Conservation (phyloP, 2,113 vertebrate genomes). For the Coracopsis vasa region DNA sequence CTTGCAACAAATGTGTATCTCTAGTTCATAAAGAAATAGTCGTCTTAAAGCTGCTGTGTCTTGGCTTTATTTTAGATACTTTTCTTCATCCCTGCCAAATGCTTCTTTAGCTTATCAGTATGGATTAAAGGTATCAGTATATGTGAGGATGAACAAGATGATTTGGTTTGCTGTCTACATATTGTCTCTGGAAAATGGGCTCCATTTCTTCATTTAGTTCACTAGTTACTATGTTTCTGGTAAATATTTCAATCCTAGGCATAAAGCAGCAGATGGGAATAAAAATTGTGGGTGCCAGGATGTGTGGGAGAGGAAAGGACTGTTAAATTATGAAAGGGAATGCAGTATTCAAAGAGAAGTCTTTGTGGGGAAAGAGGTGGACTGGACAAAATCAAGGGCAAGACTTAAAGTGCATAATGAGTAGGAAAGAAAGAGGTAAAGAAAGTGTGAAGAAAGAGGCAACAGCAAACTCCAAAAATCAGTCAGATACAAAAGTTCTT, state of each 20-base stretch:
- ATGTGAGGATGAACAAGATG: background rate
- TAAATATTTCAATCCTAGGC: slow-evolving; percentile 66
- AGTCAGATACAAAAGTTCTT: background rate
- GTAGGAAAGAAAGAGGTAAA: background rate
- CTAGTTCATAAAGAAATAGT: background rate
- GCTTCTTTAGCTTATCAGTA: background rate
- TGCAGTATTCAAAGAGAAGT: background rate
- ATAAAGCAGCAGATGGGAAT: slow-evolving; percentile 69
- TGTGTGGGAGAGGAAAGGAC: slow-evolving; percentile 62
- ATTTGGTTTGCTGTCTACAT: slow-evolving; percentile 9
- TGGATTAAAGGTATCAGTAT: background rate
- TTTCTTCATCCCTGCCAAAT: background rate
- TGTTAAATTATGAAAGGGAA: slow-evolving; percentile 49
- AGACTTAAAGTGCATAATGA: background rate
- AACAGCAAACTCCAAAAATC: background rate
- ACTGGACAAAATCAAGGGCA: background rate
- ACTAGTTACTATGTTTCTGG: slow-evolving; percentile 66
- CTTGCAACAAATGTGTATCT: background rate
- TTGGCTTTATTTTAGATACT: background rate
- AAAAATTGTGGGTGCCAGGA: slow-evolving; percentile 63
- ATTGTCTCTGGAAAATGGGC: slow-evolving; percentile 50
- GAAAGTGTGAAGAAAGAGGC: background rate
- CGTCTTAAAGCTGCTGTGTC: background rate
- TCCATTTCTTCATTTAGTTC: slow-evolving; percentile 64
- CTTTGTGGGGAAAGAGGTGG: background rate